phyloP scores from a whole-genome alignment of 2,797 vertebrate genomes.

The Hoplostethus atlanticus region DNA sequence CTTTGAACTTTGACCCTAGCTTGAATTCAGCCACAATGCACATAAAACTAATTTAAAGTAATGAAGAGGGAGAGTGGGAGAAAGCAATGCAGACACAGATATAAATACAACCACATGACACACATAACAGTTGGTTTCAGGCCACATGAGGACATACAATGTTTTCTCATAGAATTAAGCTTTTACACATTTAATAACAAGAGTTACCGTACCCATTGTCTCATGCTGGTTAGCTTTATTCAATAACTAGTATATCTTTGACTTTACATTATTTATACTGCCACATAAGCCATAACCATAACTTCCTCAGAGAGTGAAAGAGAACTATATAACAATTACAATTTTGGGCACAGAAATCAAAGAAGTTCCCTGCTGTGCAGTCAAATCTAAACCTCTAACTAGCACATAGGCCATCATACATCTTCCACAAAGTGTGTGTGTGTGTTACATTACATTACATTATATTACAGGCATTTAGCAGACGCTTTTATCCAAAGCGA shows the following conservation, averaged over 20 bases:
- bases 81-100: too few relatives aligned
- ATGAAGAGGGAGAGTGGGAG: too few relatives aligned
- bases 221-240: background rate
- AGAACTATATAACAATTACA: background rate
- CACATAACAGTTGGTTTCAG: background rate
- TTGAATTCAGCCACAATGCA: too few relatives aligned
- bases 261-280: slow-evolving; percentile 1
- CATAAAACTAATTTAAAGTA: too few relatives aligned
- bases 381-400: background rate
- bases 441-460: background rate
- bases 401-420: too few relatives aligned
- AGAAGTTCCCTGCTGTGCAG: background rate
- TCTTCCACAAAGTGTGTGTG: background rate
- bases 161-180: background rate
- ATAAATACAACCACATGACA: background rate
- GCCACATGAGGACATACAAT: background rate
- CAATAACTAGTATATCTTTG: background rate
- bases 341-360: background rate
- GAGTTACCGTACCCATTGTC: too few relatives aligned
- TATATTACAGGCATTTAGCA: too few relatives aligned
- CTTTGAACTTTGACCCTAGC: too few relatives aligned
- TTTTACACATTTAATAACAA: too few relatives aligned
- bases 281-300: background rate
- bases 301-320: background rate
- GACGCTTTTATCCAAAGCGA: too few relatives aligned